Evolutionary conservation across 2,888 invertebrate genomes (phyloP), one percentile per base, ranked within the genome.

Genomic region (Napeogenes sylphis): DNA sequence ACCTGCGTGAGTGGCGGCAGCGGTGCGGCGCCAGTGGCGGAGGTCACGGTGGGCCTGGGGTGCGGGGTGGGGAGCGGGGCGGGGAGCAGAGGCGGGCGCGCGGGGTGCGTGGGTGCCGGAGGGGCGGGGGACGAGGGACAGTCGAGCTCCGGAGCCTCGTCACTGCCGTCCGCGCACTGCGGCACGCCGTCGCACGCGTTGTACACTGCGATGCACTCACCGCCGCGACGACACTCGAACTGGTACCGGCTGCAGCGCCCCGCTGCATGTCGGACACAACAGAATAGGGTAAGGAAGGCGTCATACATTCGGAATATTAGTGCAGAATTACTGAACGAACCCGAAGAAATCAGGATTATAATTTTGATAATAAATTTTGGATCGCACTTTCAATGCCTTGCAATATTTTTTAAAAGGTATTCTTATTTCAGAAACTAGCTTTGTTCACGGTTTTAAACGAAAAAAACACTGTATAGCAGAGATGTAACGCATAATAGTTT

Each of bases 171-270:
- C 2, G 95, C 92, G 84, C 96, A 97, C 87, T 98, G 97, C 35
- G 97, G 94, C 73, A 98, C 96, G 59, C 97, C 97, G 84, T 98
- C 97, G 78, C 98, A 98, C 8, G 96, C 97, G 85, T 98, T 98
- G 88, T 98, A 98, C 73, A 98, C 92, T 5, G 97, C 98, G 75
- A 98, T 97, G 82, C 98, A 98, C 84, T 98, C 97, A 55, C 94
- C 94, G 54, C 95, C 95, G 65, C 92, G 93, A 70, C 94, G 94
- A 78, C 98, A 98, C 82, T 95, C 94, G 84, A 97, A 98, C 86
- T 98, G 97, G 86, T 95, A 96, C 67, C 95, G 93, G 73, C 95
- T 95, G 87, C 97, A 98, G 65, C 89, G 91, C 58, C 91, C 83
- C 64, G 83, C 91, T 86, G 54, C 61, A 57, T 35, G 45, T 21